These are phyloP conservation scores for Forficula auricularia DNA, from an alignment of 1,140 invertebrate species.

Conservation along the genomic window DNA sequence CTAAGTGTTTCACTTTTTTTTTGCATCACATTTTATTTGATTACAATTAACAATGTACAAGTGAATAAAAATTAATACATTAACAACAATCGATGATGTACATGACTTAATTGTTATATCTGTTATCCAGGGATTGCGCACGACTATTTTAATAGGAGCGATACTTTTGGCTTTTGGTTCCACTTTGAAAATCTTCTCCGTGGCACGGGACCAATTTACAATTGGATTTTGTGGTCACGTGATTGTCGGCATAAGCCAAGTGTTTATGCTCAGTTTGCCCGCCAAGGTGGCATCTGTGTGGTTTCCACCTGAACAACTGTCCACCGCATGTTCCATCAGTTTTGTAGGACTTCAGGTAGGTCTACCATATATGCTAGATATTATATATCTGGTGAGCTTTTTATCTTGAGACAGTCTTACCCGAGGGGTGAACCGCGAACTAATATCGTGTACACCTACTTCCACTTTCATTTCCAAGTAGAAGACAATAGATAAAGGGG, in stretches of 20 bases:
- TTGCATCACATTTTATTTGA: no score
- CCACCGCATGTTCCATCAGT: slow-evolving; percentile 43
- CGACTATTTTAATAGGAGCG: no score
- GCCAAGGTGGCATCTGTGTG: slow-evolving; percentile 43
- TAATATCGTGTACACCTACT: no score
- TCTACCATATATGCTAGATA: no score
- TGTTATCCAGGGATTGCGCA: not conserved
- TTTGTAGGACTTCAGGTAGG: slow-evolving; percentile 50
- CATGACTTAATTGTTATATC: not conserved
- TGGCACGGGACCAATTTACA: slow-evolving; percentile 28
- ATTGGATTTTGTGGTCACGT: slow-evolving; percentile 39
- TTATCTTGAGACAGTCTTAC: no score
- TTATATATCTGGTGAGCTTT: no score
- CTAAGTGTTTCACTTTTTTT: no score
- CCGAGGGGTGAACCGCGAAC: no score
- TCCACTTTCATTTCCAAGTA: no score
- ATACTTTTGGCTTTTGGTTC: slow-evolving; percentile 27
- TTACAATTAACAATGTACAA: no score
- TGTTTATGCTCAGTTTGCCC: slow-evolving; percentile 45
- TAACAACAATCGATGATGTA: slow-evolving; percentile 1
- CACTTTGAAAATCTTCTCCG: slow-evolving; percentile 38
- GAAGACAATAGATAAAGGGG: no score
- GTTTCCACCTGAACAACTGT: slow-evolving; percentile 43
- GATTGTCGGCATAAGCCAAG: slow-evolving; percentile 39
- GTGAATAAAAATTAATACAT: no score